Conservation (phyloP, 2,797 vertebrate genomes). For the Arremon aurantiirostris region DNA sequence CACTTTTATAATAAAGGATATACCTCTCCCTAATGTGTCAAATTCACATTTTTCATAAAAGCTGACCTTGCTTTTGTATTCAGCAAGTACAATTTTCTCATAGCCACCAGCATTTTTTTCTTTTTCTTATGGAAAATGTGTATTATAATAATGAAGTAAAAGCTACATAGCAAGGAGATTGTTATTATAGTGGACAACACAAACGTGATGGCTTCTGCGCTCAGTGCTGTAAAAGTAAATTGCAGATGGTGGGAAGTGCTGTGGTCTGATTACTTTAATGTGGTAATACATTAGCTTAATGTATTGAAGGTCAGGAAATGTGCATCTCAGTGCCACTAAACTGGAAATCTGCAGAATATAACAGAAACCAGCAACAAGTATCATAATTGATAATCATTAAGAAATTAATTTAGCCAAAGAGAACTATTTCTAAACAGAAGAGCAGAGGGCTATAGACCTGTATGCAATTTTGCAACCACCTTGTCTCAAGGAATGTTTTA, state of each 20-base stretch:
- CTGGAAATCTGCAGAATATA: conserved; percentile 51
- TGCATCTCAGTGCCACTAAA: conserved; percentile 20
- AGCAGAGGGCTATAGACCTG: background rate
- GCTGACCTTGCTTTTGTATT: background rate
- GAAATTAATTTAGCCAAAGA: conserved; percentile 61
- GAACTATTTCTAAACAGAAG: background rate
- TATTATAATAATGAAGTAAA: background rate
- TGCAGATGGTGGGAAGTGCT: background rate
- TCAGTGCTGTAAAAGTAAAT: background rate
- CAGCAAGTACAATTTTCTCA: background rate
- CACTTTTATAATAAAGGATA: background rate
- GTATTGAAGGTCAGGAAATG: conserved; percentile 53
- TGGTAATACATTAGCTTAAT: conserved; percentile 35
- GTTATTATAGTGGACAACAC: background rate
- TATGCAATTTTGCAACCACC: background rate
- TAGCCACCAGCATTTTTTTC: background rate
- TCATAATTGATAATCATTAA: conserved; percentile 57
- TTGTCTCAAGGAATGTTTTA: conserved; percentile 12
- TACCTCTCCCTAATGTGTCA: background rate
- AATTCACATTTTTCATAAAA: background rate
- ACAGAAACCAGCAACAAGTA: conserved; percentile 48
- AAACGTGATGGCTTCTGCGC: background rate
- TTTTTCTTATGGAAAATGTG: background rate
- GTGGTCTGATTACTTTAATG: conserved; percentile 45
- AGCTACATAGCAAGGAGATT: background rate